Percentiles rank a stretch among this genome's conserved stretches.
These are phyloP conservation scores for Denticeps clupeoides DNA, from an alignment of 2,797 vertebrate genomes.

Conservation along the genomic window DNA sequence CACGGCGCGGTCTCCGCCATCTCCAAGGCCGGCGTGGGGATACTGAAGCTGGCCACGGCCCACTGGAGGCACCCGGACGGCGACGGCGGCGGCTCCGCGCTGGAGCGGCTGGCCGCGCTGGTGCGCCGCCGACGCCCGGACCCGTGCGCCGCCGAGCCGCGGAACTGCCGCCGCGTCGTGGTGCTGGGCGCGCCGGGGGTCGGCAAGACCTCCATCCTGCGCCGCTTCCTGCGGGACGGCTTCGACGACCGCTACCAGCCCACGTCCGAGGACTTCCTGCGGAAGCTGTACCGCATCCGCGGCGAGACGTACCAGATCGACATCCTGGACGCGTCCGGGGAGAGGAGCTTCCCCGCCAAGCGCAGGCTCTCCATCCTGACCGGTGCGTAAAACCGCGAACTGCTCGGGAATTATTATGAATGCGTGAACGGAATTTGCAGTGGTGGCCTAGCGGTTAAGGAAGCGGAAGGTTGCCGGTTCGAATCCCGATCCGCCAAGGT, in stretches of 20 bases:
- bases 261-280: conserved; percentile 61
- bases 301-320: conserved; percentile 63
- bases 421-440: no score
- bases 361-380: conserved; percentile 65
- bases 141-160: conserved; percentile 42
- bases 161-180: conserved; percentile 60
- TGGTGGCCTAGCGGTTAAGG: no score
- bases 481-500: no score
- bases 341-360: conserved; percentile 62
- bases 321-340: conserved; percentile 59
- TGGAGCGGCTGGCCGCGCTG: conserved; percentile 49
- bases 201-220: conserved; percentile 62
- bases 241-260: conserved; percentile 63
- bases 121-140: conserved; percentile 20
- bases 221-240: conserved; percentile 56
- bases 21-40: conserved; percentile 48
- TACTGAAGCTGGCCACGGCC: conserved; percentile 49
- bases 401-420: no score
- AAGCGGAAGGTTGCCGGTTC: no score
- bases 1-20: no score
- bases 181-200: conserved; percentile 64
- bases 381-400: conserved; percentile 38
- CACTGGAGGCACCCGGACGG: conserved; percentile 55
- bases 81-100: conserved; percentile 42
- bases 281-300: conserved; percentile 61